Evolutionary conservation across 2,888 invertebrate species (phyloP).

Genomic region (Hecatera dysodea): DNA sequence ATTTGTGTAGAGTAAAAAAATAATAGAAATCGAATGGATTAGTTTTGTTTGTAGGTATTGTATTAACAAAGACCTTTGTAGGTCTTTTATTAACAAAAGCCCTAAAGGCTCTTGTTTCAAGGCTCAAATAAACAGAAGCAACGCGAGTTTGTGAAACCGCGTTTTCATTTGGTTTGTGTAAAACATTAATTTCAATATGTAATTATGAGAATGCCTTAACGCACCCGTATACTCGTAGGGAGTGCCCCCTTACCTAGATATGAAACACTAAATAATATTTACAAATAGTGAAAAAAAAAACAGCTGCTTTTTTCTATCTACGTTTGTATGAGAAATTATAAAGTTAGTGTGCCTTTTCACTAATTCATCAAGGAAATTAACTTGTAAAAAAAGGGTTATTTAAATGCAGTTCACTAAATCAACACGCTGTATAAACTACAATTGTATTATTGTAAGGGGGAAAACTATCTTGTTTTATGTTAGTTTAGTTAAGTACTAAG

Average conservation of each 20-base stretch:
- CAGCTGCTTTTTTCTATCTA: too few relatives aligned
- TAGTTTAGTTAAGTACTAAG: neutral
- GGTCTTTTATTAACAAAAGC: too few relatives aligned
- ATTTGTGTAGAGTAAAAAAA: neutral
- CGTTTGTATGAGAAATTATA: neutral
- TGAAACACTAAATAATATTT: neutral
- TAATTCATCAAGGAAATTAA: neutral
- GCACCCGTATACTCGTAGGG: too few relatives aligned
- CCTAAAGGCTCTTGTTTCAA: neutral
- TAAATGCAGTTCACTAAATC: neutral
- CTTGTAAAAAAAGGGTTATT: neutral
- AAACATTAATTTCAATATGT: neutral
- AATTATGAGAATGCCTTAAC: too few relatives aligned
- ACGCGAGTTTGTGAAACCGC: too few relatives aligned
- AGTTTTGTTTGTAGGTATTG: neutral
- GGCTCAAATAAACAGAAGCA: too few relatives aligned
- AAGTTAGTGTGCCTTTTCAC: neutral
- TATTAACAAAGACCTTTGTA: too few relatives aligned
- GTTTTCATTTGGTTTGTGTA: neutral
- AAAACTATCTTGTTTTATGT: neutral
- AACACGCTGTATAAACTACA: neutral
- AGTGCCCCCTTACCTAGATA: too few relatives aligned
- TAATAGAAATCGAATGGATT: neutral
- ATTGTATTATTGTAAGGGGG: neutral
- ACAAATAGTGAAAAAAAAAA: neutral